Evolutionary conservation across 1,140 invertebrate species (phyloP), one percentile per base, ranked within the genome.

Genomic region (Uloborus diversus): DNA sequence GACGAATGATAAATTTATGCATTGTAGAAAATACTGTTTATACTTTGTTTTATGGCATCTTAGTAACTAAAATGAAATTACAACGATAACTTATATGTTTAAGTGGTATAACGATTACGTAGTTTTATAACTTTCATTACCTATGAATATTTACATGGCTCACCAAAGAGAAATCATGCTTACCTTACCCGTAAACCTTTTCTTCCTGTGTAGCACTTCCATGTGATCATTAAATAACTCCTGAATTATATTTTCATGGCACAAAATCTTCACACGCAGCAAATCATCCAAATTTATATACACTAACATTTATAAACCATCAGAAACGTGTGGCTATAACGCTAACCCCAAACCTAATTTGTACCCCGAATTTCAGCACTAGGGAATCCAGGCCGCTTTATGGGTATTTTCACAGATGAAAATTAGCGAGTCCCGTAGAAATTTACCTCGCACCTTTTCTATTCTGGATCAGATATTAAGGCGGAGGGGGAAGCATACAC

Each of bases 391-490:
- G 25, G 30, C 37, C 59, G n/a, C 70, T 73, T 61, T 73, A 73
- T 73, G 56, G 32, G 30, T 14, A 73, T 61, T 35, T 5, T 37
- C 57, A 61, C 25, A 32, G 33, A 64, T 51, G 57, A 75, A 75
- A 75, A 75, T 75, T 75, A 75, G 71, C n/a, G n/a, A 42, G 17
- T 30, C 68, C 56, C 68, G 51, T 23, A 35, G 27, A 64, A 62
- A 64, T 75, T 75, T 64, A 28, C 59, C 3, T 28, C 49, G 32
- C 49, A 53, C 47, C 65, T 68, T 68, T 32, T 30, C 66, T 30
- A 14, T 20, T 33, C 5, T 4, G 25, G 13, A 75, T 75, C 71
- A 51, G 59, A 75, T 64, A 75, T 64, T 75, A 64, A 75, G 64
- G 59, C 20, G 47, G 28, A 33, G 42, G 47, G 23, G 27, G 20